Evolutionary conservation across 2,113 vertebrate species (phyloP), one percentile per base, ranked within the genome.

Genomic region (Odontophorus gujanensis): DNA sequence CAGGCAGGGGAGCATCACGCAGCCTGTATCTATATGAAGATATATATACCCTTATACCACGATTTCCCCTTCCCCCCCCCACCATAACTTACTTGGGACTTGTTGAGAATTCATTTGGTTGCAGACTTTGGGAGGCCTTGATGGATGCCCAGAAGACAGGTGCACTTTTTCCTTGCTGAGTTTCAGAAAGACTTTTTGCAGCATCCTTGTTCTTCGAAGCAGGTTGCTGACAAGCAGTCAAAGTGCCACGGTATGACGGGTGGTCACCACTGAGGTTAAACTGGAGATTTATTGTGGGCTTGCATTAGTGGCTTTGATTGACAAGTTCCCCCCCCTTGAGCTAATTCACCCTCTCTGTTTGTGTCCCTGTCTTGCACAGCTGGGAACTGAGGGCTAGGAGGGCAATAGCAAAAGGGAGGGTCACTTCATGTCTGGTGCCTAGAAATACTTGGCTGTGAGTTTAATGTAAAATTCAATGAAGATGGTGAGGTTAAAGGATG

Each of bases 281-380:
- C 50, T 1, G 0, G 17, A 83, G 30, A 72, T 78, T 67, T 89
- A 45, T 30, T 69, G 68, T 45, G 75, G 63, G 74, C 85, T 89
- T 92, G 89, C 45, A 42, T 89, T 92, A 91, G 83, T 55, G 87
- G 7, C 51, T 85, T 76, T 93, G 97, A 96, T n/a, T 78, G 91
- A 77, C 94, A 93, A 14, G 48, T 74, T 82, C 57, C 43, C 14
- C 40, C 19, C 47, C 71, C 38, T 89, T 86, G 22, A 43, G 68
- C 63, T 72, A 26, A 38, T 90, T 89, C 79, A 47, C 34, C 53
- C 38, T 89, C 21, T 9, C 1, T 69, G 28, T 55, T 32, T 26
- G 20, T 5, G 47, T 84, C 65, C 79, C 84, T 91, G 72, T 91
- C 95, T 95, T 4, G 7, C 78, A 74, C 80, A 87, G 85, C 81